phyloP scores from a whole-genome alignment of 1,140 invertebrate species.

The Sitophilus oryzae region DNA sequence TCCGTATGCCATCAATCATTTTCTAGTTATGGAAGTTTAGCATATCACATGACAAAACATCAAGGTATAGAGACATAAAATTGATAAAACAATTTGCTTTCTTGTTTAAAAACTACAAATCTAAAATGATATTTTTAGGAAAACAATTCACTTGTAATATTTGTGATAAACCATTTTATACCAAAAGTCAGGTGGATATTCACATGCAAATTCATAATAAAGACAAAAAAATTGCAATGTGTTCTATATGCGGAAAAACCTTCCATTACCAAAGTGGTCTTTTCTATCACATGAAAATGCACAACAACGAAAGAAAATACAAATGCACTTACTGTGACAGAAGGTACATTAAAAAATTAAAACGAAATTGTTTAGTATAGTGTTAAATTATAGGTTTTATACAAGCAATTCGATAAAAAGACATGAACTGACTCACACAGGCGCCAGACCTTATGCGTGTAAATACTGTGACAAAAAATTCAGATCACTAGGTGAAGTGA shows the following conservation, averaged over 20 bases:
- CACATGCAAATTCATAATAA: conserved; percentile 23
- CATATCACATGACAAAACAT: conserved; percentile 19
- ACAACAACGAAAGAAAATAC: conserved; percentile 34
- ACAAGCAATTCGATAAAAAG: conserved; percentile 53
- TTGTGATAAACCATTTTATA: conserved; percentile 24
- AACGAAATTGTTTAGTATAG: not conserved
- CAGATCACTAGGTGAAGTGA: conserved; percentile 35
- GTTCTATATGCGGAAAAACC: conserved; percentile 30
- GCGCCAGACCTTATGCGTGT: conserved; percentile 72
- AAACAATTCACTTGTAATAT: conserved; percentile 16
- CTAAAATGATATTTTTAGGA: conserved; percentile 6
- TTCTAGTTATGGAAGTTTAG: not conserved
- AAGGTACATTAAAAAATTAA: conserved; percentile 15
- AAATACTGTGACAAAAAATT: conserved; percentile 61
- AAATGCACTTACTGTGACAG: conserved; percentile 36
- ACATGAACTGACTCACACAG: conserved; percentile 65
- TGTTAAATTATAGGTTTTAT: conserved; percentile 13
- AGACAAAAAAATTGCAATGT: conserved; percentile 16
- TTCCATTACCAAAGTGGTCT: conserved; percentile 28
- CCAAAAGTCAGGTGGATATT: conserved; percentile 2
- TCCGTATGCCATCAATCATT: conserved; percentile 11
- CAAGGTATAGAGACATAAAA: too few species aligned
- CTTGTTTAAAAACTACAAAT: too few species aligned
- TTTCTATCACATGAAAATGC: conserved; percentile 32
- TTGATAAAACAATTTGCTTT: too few species aligned